A percentile compares a stretch with the other conserved stretches of the same genome.
Conservation (phyloP, 2,113 vertebrate genomes). For the Thermophis baileyi region DNA sequence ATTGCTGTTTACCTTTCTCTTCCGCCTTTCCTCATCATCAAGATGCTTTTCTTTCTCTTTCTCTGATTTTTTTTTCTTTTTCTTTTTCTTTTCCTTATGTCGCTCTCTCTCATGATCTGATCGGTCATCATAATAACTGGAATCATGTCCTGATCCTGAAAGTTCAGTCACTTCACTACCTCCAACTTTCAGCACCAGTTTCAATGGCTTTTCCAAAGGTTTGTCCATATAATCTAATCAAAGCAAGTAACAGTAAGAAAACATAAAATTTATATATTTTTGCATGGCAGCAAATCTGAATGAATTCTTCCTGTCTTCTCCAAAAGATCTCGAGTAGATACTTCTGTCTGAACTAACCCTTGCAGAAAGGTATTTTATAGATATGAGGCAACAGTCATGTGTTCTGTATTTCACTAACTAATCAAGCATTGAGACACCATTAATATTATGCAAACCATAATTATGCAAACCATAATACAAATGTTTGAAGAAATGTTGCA, state of each 20-base stretch:
- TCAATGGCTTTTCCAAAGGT: slow-evolving; percentile 90
- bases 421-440: neutral
- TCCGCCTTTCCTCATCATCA: slow-evolving; percentile 89
- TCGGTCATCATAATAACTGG: slow-evolving; percentile 93
- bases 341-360: neutral
- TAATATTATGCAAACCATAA: neutral
- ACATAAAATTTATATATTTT: neutral
- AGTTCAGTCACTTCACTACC: slow-evolving; percentile 95
- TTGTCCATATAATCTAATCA: slow-evolving; percentile 86
- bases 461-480: neutral
- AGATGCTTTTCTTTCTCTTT: slow-evolving; percentile 92
- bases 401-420: neutral
- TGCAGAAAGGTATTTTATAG: neutral
- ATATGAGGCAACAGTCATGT: no score
- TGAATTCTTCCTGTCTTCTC: neutral
- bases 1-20: slow-evolving; percentile 78
- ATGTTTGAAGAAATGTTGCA: neutral
- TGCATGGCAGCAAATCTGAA: neutral
- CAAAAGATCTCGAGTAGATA: neutral
- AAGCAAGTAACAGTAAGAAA: neutral
- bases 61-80: slow-evolving; percentile 96
- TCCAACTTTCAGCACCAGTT: slow-evolving; percentile 95
- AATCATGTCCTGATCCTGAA: slow-evolving; percentile 94
- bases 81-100: slow-evolving; percentile 95
- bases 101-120: slow-evolving; percentile 93